Percentiles rank a stretch among this genome's conserved stretches.
Evolutionary conservation across 2,888 invertebrate genomes (phyloP).

Genomic region (Sialis fuliginosa): DNA sequence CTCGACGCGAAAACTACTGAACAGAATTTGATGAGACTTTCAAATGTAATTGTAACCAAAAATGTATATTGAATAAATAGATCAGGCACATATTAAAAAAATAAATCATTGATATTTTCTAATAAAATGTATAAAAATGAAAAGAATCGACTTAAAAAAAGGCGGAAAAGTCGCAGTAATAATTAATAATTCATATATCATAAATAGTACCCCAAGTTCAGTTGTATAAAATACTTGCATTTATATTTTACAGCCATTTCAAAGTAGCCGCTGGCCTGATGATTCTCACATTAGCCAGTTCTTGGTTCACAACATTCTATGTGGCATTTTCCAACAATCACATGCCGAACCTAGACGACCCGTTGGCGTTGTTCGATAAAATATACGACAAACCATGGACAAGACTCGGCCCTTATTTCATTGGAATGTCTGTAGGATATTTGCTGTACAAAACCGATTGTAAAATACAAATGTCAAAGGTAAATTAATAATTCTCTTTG

Average conservation of each 20-base stretch:
- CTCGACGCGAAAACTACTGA: too few species aligned
- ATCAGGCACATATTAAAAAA: too few species aligned
- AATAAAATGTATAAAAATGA: background rate
- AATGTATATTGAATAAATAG: too few species aligned
- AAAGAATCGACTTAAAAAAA: too few species aligned
- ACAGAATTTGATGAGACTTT: too few species aligned
- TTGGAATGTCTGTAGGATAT: conserved; percentile 74
- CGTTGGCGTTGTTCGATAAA: conserved; percentile 69
- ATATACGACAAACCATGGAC: conserved; percentile 86
- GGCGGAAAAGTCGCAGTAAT: background rate
- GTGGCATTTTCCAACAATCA: conserved; percentile 65
- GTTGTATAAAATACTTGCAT: too few species aligned
- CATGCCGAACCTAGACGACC: conserved; percentile 61
- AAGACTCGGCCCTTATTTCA: conserved; percentile 62
- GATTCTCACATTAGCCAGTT: conserved; percentile 48
- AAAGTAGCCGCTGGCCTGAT: conserved; percentile 52
- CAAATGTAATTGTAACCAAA: too few species aligned
- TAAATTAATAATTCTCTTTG: conserved; percentile 14
- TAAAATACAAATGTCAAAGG: conserved; percentile 54
- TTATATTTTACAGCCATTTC: conserved; percentile 41
- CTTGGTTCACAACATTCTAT: conserved; percentile 63
- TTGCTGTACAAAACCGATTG: conserved; percentile 66
- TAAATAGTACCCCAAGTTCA: too few species aligned
- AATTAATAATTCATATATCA: background rate
- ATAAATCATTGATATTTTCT: background rate